Percentiles rank a stretch among this genome's conserved stretches.
Evolutionary conservation across 2,888 invertebrate species (phyloP).

Genomic region (Maniola hyperantus): DNA sequence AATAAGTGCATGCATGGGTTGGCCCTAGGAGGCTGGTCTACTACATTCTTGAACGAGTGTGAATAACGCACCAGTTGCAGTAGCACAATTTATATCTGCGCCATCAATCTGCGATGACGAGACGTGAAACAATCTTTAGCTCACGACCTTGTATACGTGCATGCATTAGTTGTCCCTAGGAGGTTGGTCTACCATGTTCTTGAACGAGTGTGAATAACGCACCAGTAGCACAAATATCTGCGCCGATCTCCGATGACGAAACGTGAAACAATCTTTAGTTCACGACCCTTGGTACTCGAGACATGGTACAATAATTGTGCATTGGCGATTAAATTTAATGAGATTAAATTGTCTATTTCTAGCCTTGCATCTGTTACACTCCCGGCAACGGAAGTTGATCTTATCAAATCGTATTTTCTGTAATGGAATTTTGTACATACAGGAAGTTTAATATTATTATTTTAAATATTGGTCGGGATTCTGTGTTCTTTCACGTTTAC

Average conservation of each 20-base stretch:
- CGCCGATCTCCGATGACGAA: conserved; percentile 32
- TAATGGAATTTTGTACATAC: conserved; percentile 42
- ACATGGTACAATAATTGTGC: conserved; percentile 67
- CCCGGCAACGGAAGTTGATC: conserved; percentile 51
- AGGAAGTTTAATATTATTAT: conserved; percentile 46
- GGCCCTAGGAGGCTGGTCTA: no score
- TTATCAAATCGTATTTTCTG: conserved; percentile 52
- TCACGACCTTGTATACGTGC: conserved; percentile 42
- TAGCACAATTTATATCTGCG: conserved; percentile 2
- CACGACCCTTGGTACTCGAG: conserved; percentile 65
- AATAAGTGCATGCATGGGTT: no score
- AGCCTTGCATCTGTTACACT: conserved; percentile 58
- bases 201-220: no score
- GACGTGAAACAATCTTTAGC: conserved; percentile 30
- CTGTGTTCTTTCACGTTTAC: no score
- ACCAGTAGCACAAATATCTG: neutral
- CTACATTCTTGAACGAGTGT: no score
- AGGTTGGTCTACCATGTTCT: no score
- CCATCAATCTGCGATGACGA: conserved; percentile 29
- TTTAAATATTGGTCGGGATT: conserved; percentile 27
- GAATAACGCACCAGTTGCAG: neutral
- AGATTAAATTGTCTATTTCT: conserved; percentile 76
- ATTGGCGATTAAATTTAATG: conserved; percentile 75
- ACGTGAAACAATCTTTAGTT: conserved; percentile 32
- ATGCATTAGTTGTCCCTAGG: no score